Evolutionary conservation across 2,797 vertebrate genomes (phyloP), one percentile per base, ranked within the genome.

Genomic region (Cossypha caffra): DNA sequence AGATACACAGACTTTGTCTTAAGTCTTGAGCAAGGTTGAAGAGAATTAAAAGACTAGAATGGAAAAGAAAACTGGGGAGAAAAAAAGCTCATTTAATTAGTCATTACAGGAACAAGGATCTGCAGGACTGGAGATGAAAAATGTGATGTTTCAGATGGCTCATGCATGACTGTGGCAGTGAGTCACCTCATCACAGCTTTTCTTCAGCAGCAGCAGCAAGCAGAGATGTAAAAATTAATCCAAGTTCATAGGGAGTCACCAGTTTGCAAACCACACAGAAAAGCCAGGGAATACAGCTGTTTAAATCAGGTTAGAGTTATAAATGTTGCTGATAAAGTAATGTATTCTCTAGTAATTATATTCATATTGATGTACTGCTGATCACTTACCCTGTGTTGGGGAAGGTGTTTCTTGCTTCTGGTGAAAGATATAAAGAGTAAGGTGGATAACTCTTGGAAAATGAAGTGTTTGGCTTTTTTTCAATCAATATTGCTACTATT

Each of bases 111-210:
- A 88, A 74, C 7, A 64, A 9, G 18, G 42, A 54, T 51, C 24
- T 86, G 35, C 51, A 79, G 71, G 87, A 58, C 67, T 55, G 33
- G 40, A 85, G 33, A 63, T 42, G 37, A 47, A 72, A 68, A 58
- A 37, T 23, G 16, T 2, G 2, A 7, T 74, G 58, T 63, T 52
- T 82, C 45, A 51, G 63, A 14, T 52, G 71, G 29, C 59, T 91
- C 48, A 28, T 1, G 0, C 12, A 1, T 1, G 11, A 83, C 21
- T 2, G 1, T 57, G 83, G 4, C 15, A 19, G 10, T 51, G 74
- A 93, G 29, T 82, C 81, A 74, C 40, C 18, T 50, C 9, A 11
- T 28, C 2, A 1, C 26, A 59, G 71, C 26, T 81, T 63, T 66
- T 55, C 48, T 59, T 40, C 16, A 28, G 50, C 61, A 75, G 57